These are phyloP conservation scores for Phyllopteryx taeniolatus DNA, from an alignment of 2,113 vertebrate species.

Conservation along the genomic window DNA sequence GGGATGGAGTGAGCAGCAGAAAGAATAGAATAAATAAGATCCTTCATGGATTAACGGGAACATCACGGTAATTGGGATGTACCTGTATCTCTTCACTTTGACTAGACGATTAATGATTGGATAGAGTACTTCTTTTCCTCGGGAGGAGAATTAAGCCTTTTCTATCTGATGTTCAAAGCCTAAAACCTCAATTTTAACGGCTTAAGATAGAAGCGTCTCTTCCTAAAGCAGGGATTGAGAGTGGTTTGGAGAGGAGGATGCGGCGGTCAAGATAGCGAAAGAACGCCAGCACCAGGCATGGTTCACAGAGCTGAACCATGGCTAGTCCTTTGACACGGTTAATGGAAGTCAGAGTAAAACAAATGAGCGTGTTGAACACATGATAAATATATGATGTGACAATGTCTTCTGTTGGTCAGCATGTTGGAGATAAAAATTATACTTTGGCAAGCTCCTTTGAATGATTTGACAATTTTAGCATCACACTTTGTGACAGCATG, in stretches of 20 bases:
- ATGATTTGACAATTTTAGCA: not conserved
- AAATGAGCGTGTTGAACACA: slow-evolving; percentile 5
- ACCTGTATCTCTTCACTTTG: slow-evolving; percentile 26
- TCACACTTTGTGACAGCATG: not conserved
- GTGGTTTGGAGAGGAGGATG: slow-evolving; percentile 19
- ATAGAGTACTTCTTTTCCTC: slow-evolving; percentile 28
- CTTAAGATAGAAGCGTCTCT: slow-evolving; percentile 14
- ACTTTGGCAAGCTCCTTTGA: not conserved
- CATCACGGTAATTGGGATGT: slow-evolving; percentile 20
- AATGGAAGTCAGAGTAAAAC: slow-evolving; percentile 13
- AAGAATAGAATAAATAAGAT: slow-evolving; percentile 25
- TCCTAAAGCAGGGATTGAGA: not conserved
- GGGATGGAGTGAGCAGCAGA: slow-evolving; percentile 11
- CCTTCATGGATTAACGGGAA: slow-evolving; percentile 6
- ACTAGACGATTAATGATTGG: slow-evolving; percentile 40
- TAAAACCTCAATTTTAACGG: slow-evolving; percentile 19
- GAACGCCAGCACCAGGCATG: slow-evolving; percentile 10
- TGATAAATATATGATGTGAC: not conserved
- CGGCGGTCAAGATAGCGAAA: slow-evolving; percentile 5
- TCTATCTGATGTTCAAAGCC: slow-evolving; percentile 28
- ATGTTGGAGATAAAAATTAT: not conserved
- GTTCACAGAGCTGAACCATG: slow-evolving; percentile 18
- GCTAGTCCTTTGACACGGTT: slow-evolving; percentile 6
- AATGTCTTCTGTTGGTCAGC: not conserved
- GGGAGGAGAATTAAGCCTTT: slow-evolving; percentile 20